Percentiles rank a stretch among this genome's conserved stretches.
Conservation (phyloP, 2,888 invertebrate genomes). For the Tortrix viridana region DNA sequence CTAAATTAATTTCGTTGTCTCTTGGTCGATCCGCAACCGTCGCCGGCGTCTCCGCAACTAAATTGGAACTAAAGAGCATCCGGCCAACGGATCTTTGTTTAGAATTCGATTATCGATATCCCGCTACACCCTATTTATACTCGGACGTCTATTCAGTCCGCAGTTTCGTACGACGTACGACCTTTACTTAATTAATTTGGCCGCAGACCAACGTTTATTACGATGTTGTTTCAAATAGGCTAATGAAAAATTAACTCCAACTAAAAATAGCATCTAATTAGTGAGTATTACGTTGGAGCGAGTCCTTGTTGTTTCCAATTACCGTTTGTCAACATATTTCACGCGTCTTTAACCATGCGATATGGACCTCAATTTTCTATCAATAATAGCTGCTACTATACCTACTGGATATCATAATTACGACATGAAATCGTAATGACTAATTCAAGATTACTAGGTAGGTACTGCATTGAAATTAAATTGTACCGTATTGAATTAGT, state of each 20-base stretch:
- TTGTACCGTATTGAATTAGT: constrained; percentile 9
- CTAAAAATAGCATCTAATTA: constrained; percentile 15
- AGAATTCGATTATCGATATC: constrained; percentile 74
- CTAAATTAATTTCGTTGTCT: constrained; percentile 81
- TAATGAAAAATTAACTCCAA: constrained; percentile 23
- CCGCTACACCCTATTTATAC: constrained; percentile 50
- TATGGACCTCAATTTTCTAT: background rate
- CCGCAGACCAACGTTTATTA: constrained; percentile 32
- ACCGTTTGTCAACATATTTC: too few relatives aligned
- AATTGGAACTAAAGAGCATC: constrained; percentile 70
- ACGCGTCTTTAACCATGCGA: too few relatives aligned
- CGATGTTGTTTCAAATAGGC: constrained; percentile 27
- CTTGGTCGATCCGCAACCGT: constrained; percentile 60
- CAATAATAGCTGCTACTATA: background rate
- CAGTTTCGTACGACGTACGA: constrained; percentile 24
- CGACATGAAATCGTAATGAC: constrained; percentile 20
- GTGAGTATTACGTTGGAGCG: background rate
- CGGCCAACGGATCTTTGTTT: constrained; percentile 64
- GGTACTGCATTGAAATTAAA: background rate
- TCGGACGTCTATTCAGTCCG: constrained; percentile 40
- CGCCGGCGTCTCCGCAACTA: constrained; percentile 50
- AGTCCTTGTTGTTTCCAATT: too few relatives aligned
- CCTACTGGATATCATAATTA: constrained; percentile 8
- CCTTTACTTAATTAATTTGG: constrained; percentile 38
- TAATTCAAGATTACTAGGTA: constrained; percentile 22